Conservation (phyloP, 2,888 invertebrate genomes). For the Gastracanthus pulcherrimus region DNA sequence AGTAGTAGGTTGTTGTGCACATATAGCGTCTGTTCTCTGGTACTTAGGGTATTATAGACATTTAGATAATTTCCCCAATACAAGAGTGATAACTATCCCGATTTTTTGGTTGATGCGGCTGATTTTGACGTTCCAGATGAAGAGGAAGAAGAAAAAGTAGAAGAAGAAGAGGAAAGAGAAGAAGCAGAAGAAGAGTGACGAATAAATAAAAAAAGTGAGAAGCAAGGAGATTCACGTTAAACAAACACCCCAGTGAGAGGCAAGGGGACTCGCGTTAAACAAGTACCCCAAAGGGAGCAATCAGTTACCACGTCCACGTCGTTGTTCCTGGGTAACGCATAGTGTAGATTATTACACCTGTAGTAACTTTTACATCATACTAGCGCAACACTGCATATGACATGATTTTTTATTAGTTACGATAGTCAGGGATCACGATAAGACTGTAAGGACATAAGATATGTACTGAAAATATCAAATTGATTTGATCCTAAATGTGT, state of each 20-base stretch:
- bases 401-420: too few relatives aligned
- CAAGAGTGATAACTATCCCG: constrained; percentile 20
- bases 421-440: too few relatives aligned
- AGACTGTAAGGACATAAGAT: too few relatives aligned
- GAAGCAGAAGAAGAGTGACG: too few relatives aligned
- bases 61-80: constrained; percentile 12
- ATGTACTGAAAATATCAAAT: too few relatives aligned
- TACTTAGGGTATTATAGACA: constrained; percentile 38
- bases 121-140: constrained; percentile 29
- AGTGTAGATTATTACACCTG: background rate
- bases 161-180: background rate
- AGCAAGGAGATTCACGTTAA: too few relatives aligned
- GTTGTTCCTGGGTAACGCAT: background rate
- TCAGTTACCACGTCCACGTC: background rate
- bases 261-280: too few relatives aligned
- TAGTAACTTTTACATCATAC: background rate
- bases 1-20: constrained; percentile 43
- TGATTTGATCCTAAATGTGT: too few relatives aligned
- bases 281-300: background rate
- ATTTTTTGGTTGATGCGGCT: constrained; percentile 29
- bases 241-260: too few relatives aligned
- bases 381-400: too few relatives aligned
- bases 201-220: too few relatives aligned
- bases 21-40: constrained; percentile 41
- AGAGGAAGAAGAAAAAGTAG: constrained; percentile 1